These are phyloP conservation scores for Helobdella robusta DNA, from an alignment of 2,888 invertebrate genomes.

Conservation along the genomic window DNA sequence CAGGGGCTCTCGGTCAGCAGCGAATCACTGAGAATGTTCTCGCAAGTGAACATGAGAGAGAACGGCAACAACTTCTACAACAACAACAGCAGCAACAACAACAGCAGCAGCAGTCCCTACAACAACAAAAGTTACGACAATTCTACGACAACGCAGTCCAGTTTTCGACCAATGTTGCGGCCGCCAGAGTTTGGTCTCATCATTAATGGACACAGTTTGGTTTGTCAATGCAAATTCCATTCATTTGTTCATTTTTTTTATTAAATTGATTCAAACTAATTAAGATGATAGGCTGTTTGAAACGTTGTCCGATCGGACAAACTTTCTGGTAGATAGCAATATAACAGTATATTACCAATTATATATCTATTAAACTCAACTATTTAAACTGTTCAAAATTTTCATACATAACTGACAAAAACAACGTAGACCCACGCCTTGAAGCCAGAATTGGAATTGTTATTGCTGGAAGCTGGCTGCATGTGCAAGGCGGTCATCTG, in stretches of 20 bases:
- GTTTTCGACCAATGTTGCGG: not conserved
- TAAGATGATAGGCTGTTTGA: too few relatives aligned
- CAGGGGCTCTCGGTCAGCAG: not conserved
- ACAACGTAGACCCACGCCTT: slow-evolving; percentile 68
- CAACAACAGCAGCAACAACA: not conserved
- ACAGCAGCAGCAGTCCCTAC: not conserved
- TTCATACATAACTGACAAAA: too few relatives aligned
- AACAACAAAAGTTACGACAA: not conserved
- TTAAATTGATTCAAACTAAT: not conserved
- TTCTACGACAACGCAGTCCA: not conserved
- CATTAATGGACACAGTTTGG: slow-evolving; percentile 87
- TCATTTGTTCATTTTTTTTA: not conserved
- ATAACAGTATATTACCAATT: too few relatives aligned
- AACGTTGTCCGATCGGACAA: too few relatives aligned
- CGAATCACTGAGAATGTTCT: too few relatives aligned
- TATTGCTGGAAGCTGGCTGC: slow-evolving; percentile 60
- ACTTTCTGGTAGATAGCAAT: too few relatives aligned
- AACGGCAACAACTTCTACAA: not conserved
- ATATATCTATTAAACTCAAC: too few relatives aligned
- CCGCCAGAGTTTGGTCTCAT: slow-evolving; percentile 69
- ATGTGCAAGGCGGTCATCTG: slow-evolving; percentile 78
- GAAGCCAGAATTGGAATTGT: slow-evolving; percentile 75
- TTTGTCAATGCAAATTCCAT: slow-evolving; percentile 35
- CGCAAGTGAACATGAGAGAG: not conserved
- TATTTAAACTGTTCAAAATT: too few relatives aligned